phyloP scores from a whole-genome alignment of 2,888 invertebrate genomes.

The Willowsia nigromaculata region DNA sequence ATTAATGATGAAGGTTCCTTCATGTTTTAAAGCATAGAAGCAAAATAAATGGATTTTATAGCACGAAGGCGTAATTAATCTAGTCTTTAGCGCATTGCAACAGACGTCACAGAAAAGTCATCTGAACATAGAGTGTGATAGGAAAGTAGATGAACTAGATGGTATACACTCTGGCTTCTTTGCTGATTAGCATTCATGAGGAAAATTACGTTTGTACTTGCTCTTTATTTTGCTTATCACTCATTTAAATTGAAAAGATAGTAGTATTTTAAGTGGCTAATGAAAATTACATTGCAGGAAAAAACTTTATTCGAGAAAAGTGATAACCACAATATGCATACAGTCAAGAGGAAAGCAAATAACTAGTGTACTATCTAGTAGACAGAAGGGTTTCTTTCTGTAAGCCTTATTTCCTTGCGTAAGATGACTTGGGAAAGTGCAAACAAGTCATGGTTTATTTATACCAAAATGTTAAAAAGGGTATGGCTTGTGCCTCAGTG shows the following conservation, averaged over 20 bases:
- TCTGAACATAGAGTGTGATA: neutral
- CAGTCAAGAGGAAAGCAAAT: too few relatives aligned
- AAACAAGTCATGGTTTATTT: too few relatives aligned
- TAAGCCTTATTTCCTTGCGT: too few relatives aligned
- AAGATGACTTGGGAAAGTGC: too few relatives aligned
- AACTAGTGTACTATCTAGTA: too few relatives aligned
- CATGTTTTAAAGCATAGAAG: neutral
- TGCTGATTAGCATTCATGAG: constrained; percentile 61
- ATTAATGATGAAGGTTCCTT: constrained; percentile 1
- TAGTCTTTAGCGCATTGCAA: neutral
- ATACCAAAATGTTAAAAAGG: too few relatives aligned
- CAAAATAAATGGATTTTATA: constrained; percentile 38
- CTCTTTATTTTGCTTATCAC: neutral
- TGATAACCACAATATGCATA: neutral
- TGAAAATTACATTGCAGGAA: neutral
- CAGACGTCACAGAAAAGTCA: neutral
- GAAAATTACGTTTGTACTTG: constrained; percentile 36
- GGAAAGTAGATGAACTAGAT: neutral
- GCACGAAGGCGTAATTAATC: neutral
- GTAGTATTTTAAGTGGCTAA: neutral
- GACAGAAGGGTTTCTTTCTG: too few relatives aligned
- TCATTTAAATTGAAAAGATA: constrained; percentile 30
- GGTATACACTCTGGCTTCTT: neutral
- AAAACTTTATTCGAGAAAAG: neutral
- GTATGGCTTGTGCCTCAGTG: too few relatives aligned